Evolutionary conservation across 2,113 vertebrate genomes (phyloP), one percentile per base, ranked within the genome.

Genomic region (Mirza zaza): DNA sequence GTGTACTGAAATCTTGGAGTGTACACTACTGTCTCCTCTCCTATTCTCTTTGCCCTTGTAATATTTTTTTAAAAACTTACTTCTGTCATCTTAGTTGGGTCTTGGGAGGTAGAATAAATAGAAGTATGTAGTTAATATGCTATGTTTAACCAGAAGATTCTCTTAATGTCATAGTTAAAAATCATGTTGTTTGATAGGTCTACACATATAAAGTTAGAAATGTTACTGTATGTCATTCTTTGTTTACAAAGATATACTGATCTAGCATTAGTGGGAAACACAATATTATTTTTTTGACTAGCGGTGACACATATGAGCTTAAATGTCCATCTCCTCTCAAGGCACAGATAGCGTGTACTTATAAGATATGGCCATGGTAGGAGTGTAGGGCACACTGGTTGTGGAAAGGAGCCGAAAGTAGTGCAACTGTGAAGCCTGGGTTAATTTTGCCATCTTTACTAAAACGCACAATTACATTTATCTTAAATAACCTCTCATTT

Each of bases 371-470:
- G 34, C 70, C 50, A 50, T 36, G 10, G 25, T 63, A 61, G 76
- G 63, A n/a, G 27, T 20, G 48, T 13, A 89, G 65, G 36, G 50
- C 59, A 67, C 9, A 71, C 4, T n/a, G 8, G 57, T 34, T 9
- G 8, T 65, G 42, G 86, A 77, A 97, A 89, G 83, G 42, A 91
- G 3, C 77, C 80, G 6, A 87, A 42, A 42, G 52, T 93, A 96
- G 76, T 21, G 2, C 17, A 88, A 75, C 18, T 57, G 9, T 52
- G 29, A 94, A 76, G n/a, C 10, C 34, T 52, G 23, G 77, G 84
- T 48, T 71, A 77, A 90, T 85, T 79, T 55, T 87, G 67, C 68
- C 73, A 50, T 57, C 88, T 94, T 94, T 95, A 93, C 89, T 63
- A 67, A 92, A 95, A 96, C 15, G 23, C 42, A 75, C 11, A 82